Percentiles rank a stretch among this genome's conserved stretches.
These are phyloP conservation scores for Hanleya hanleyi DNA, from an alignment of 2,888 invertebrate genomes.

Conservation along the genomic window DNA sequence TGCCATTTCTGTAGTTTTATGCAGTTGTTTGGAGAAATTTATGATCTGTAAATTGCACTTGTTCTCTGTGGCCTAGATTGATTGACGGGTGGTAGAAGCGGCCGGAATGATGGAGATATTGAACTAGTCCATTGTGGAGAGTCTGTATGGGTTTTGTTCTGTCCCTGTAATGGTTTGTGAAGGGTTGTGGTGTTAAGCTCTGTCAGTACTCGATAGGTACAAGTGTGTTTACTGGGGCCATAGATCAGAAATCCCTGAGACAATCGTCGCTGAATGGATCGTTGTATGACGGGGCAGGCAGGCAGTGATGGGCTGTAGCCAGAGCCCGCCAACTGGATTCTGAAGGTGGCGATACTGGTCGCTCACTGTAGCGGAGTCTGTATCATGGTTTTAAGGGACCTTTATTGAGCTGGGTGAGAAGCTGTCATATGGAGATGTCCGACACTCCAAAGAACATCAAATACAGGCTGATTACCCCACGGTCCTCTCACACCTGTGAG, in stretches of 20 bases:
- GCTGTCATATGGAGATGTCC: not conserved
- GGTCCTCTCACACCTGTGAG: too few species aligned
- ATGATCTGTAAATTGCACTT: too few species aligned
- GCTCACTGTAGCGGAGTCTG: not conserved
- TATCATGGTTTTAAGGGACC: slow-evolving; percentile 1
- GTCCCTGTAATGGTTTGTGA: not conserved
- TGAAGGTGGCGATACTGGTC: not conserved
- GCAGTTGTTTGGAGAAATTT: too few species aligned
- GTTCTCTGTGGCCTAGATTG: too few species aligned
- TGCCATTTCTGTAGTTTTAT: too few species aligned
- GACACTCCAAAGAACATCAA: slow-evolving; percentile 7
- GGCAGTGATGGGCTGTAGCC: too few species aligned
- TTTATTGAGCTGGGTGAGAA: slow-evolving; percentile 5
- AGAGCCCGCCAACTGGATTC: too few species aligned
- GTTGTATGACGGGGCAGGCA: not conserved
- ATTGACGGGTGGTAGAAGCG: too few species aligned
- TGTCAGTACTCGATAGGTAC: not conserved
- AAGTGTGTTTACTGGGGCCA: not conserved
- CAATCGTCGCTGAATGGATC: not conserved
- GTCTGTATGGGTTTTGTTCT: not conserved
- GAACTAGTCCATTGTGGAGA: not conserved
- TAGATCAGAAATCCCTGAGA: not conserved
- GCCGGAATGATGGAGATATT: too few species aligned
- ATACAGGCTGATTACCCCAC: slow-evolving; percentile 7
- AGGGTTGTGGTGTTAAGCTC: not conserved